phyloP scores from a whole-genome alignment of 2,113 vertebrate species.

The Eleginops maclovinus region DNA sequence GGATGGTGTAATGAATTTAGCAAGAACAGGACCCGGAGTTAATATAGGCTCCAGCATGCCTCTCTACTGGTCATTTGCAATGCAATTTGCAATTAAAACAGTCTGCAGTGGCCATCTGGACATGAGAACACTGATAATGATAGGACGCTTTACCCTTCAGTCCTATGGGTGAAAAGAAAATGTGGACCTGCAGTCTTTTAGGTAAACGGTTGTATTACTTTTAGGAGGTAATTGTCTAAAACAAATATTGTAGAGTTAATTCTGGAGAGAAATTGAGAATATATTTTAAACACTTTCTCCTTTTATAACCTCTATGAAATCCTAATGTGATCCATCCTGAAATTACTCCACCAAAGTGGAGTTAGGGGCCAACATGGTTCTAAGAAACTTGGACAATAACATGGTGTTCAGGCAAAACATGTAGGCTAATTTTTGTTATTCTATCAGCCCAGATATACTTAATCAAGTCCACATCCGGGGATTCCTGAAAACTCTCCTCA shows the following conservation, averaged over 20 bases:
- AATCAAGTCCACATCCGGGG: not conserved
- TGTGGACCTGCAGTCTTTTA: not conserved
- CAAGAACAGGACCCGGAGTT: conserved; percentile 16
- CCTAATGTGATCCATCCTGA: not conserved
- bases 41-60: conserved; percentile 10
- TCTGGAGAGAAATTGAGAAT: not conserved
- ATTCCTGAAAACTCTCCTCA: not conserved
- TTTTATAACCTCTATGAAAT: not conserved
- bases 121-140: conserved; percentile 34
- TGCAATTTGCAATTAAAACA: conserved; percentile 69
- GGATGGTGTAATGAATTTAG: conserved; percentile 40
- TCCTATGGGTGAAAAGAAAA: not conserved
- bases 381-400: not conserved
- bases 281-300: not conserved
- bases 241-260: not conserved
- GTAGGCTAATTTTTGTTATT: not conserved
- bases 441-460: not conserved
- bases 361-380: not conserved
- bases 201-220: not conserved
- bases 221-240: not conserved
- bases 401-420: not conserved
- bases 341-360: not conserved
- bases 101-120: conserved; percentile 69
- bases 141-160: conserved; percentile 61
- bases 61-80: conserved; percentile 64